These are phyloP conservation scores for Drosophila kanekoi DNA, from an alignment of 2,888 invertebrate species.

Conservation along the genomic window DNA sequence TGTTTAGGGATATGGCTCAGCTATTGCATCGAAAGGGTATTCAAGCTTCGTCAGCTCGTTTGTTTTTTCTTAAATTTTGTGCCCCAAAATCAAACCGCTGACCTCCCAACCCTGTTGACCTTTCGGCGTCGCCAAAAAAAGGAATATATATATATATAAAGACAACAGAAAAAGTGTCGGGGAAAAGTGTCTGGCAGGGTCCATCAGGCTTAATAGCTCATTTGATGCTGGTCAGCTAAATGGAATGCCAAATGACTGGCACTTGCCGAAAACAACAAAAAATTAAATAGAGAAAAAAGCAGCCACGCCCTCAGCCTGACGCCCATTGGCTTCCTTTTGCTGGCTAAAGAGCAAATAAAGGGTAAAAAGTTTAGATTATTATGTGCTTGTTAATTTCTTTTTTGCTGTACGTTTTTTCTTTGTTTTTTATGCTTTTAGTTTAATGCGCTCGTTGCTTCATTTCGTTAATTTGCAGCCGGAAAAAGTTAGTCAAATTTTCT, in stretches of 20 bases:
- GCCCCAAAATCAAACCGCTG: neutral
- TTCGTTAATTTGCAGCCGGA: slow-evolving; percentile 35
- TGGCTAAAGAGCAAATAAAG: neutral
- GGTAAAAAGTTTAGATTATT: slow-evolving; percentile 54
- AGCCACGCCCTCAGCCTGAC: slow-evolving; percentile 12
- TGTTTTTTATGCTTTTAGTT: slow-evolving; percentile 33
- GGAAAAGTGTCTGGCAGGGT: slow-evolving; percentile 26
- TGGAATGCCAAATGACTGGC: slow-evolving; percentile 27
- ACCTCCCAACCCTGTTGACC: slow-evolving; percentile 30
- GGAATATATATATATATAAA: slow-evolving; percentile 2
- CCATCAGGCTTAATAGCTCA: slow-evolving; percentile 56
- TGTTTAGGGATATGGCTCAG: too few species aligned
- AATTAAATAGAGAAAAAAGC: neutral
- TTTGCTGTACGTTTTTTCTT: slow-evolving; percentile 17
- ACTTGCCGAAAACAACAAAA: slow-evolving; percentile 12
- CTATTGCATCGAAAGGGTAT: neutral
- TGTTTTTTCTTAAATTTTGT: neutral
- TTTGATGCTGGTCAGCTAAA: slow-evolving; percentile 53
- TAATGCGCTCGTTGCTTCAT: slow-evolving; percentile 49
- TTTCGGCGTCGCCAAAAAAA: slow-evolving; percentile 22
- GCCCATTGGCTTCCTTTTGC: neutral
- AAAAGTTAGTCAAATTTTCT: slow-evolving; percentile 24
- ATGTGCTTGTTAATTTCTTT: slow-evolving; percentile 67
- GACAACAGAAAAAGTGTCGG: slow-evolving; percentile 9
- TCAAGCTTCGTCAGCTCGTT: neutral